Evolutionary conservation across 2,797 vertebrate species (phyloP).

Genomic region (Rhynchotus rufescens): DNA sequence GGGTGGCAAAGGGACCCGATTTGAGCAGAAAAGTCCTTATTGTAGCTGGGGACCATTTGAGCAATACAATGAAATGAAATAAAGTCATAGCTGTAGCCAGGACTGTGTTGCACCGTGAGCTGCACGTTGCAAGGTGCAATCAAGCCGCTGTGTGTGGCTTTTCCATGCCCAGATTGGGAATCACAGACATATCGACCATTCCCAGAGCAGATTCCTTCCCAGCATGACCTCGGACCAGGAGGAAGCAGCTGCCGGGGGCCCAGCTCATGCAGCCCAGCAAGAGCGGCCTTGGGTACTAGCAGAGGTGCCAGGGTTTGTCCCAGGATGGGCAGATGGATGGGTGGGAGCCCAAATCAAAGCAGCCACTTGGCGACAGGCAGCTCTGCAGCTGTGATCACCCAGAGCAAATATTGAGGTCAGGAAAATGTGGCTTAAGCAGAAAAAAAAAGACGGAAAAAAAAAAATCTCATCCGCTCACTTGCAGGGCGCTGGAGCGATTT

Average conservation of each 20-base stretch:
- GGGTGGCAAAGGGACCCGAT: fast-evolving
- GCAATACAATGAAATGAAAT: not conserved
- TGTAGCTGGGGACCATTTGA: not conserved
- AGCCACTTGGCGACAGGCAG: not conserved
- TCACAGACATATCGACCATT: fast-evolving
- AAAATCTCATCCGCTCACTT: not conserved
- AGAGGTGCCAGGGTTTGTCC: not conserved
- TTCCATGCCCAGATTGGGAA: not conserved
- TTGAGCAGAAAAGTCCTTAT: not conserved
- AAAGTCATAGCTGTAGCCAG: not conserved
- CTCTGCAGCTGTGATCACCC: not conserved
- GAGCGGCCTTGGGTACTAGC: not conserved
- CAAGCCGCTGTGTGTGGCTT: fast-evolving
- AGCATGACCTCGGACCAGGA: not conserved
- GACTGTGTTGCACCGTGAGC: not conserved
- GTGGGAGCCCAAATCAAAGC: not conserved
- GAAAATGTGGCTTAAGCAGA: conserved; percentile 14
- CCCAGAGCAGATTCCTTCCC: fast-evolving
- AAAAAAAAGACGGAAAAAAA: too few species aligned
- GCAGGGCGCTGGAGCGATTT: conserved; percentile 41
- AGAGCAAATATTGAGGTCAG: not conserved
- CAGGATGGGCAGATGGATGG: not conserved
- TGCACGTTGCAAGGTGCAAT: not conserved
- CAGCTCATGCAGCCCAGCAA: not conserved
- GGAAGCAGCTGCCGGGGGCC: too few species aligned